Conservation (phyloP, 2,888 invertebrate species). For the Calliopum simillimum region DNA sequence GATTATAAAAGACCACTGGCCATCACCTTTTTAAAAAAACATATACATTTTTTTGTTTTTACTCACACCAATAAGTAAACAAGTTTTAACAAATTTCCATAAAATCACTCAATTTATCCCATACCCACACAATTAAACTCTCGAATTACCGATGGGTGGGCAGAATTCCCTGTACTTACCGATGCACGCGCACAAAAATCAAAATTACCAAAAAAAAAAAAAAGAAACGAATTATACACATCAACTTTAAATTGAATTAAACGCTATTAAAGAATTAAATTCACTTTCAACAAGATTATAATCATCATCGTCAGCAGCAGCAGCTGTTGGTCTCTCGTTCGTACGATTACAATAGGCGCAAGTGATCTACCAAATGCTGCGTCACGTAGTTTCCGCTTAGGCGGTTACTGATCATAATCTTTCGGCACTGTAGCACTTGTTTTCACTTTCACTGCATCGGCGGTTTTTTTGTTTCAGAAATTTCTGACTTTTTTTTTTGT, state of each 20-base stretch:
- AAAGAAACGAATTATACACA: slow-evolving; percentile 43
- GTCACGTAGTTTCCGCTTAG: background rate
- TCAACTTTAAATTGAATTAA: slow-evolving; percentile 48
- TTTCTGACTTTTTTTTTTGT: background rate
- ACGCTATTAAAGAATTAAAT: slow-evolving; percentile 39
- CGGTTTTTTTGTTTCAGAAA: background rate
- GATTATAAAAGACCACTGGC: no score
- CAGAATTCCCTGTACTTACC: no score
- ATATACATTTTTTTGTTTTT: no score
- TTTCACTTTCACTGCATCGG: slow-evolving; percentile 22
- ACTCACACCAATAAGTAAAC: no score
- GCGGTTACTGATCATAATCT: slow-evolving; percentile 9
- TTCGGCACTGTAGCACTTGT: background rate
- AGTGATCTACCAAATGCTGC: background rate
- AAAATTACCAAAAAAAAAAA: slow-evolving; percentile 34
- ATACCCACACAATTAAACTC: no score
- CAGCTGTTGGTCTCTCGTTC: slow-evolving; percentile 2
- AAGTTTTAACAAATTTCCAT: no score
- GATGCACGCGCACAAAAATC: background rate
- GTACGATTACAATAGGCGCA: background rate
- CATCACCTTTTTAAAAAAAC: no score
- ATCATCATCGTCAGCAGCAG: slow-evolving; percentile 30
- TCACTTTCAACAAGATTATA: slow-evolving; percentile 14
- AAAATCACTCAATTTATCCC: no score
- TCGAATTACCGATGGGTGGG: no score